Base-by-base conservation (phyloP, 2,797 vertebrate genomes). In the Chrysocyon brachyurus region DNA sequence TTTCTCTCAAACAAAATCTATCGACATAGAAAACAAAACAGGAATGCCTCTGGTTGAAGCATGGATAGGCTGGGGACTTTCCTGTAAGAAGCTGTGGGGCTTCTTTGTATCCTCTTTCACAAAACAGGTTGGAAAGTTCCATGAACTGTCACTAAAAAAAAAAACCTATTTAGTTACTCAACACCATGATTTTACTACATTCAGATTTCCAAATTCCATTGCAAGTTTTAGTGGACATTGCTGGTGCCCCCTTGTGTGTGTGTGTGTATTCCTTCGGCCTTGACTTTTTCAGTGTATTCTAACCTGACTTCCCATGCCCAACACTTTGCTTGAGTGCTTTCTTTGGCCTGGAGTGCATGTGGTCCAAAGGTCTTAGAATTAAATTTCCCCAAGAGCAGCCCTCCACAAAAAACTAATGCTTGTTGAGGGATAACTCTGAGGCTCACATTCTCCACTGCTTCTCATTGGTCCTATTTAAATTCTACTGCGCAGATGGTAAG, bases 121-220 rank as follows among this genome's bases (percentile, higher is more conserved):
- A 72, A 87, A 81, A 94, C 28, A 64, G 46, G 4, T 22, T 91
- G 72, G 85, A 56, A 79, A 31, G 6, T 64, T 94, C 46, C 36
- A 33, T 24, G 46, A 95, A 83, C 33, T 70, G 15, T 68, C 49
- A 33, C 40, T 91, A 72, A 56, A 95, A 15, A 95, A 15, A 95
- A 15, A 86, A 19, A 9, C 14, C 22, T 9, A 12, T 5, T 61
- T 33, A 90, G 40, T 66, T 31, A 70, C 40, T 54, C 36, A 24
- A 33, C 36, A 36, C 31, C 7, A 6, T 24, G 22, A 61, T 28
- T 26, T 46, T 61, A 90, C 1, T 33, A 77, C 46, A 52, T 28
- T 64, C 8, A 9, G 33, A 59, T 77, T 57, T 91, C 64, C 26
- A 92, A 83, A 77, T 54, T 72, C 24, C 52, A 84, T 0, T 0